A percentile compares a stretch with the other conserved stretches of the same genome.
These are phyloP conservation scores for Sarcophaga peregrina DNA, from an alignment of 1,140 invertebrate genomes.

Conservation along the genomic window DNA sequence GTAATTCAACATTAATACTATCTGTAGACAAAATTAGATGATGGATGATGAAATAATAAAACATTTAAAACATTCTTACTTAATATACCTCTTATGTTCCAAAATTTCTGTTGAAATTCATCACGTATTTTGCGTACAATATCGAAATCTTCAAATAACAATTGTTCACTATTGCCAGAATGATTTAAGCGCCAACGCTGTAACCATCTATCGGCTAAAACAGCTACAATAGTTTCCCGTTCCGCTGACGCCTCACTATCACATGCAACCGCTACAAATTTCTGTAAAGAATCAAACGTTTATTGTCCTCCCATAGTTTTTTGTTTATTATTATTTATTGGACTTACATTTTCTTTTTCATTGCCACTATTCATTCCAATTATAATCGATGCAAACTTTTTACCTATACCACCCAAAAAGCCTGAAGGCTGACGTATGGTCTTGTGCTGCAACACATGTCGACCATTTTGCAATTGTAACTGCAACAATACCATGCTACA, in stretches of 20 bases:
- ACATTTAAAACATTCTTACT: neutral
- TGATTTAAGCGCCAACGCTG: conserved; percentile 61
- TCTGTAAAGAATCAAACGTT: conserved; percentile 42
- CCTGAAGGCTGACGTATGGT: conserved; percentile 82
- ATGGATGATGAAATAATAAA: neutral
- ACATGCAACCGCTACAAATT: conserved; percentile 58
- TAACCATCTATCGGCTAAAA: conserved; percentile 60
- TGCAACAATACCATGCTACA: conserved; percentile 86
- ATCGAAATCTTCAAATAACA: conserved; percentile 61
- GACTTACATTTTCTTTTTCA: conserved; percentile 81
- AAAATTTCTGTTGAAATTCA: conserved; percentile 60
- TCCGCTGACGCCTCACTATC: conserved; percentile 51
- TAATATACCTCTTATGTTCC: conserved; percentile 53
- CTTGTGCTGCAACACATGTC: conserved; percentile 76
- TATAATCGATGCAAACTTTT: conserved; percentile 85
- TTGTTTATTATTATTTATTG: neutral
- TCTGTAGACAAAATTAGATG: conserved; percentile 46
- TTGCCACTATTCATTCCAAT: conserved; percentile 82
- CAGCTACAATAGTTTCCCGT: conserved; percentile 50
- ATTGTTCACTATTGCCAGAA: conserved; percentile 56
- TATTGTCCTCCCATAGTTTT: neutral
- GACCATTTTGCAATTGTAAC: conserved; percentile 71
- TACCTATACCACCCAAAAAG: conserved; percentile 88
- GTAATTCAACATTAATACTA: conserved; percentile 65
- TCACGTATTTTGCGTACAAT: conserved; percentile 59